Conservation (phyloP, 2,797 vertebrate genomes). For the Aphelocoma californica region DNA sequence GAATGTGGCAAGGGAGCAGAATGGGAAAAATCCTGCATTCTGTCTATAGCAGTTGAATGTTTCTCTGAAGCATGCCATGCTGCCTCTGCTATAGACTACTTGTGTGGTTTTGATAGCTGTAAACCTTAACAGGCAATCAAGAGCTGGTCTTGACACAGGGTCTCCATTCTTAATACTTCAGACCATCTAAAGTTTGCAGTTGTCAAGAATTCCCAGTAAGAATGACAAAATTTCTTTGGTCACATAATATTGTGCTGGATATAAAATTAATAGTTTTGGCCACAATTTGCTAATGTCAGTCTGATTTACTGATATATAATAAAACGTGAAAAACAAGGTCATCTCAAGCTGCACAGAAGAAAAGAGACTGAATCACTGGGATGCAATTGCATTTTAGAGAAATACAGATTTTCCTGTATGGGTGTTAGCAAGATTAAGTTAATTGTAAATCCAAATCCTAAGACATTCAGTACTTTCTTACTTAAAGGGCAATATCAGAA, state of each 20-base stretch:
- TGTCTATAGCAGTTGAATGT: background rate
- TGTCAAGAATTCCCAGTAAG: background rate
- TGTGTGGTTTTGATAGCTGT: background rate
- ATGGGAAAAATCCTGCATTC: background rate
- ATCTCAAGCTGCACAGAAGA: background rate
- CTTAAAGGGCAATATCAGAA: background rate
- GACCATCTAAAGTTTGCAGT: background rate
- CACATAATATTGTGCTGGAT: background rate
- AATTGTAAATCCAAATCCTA: background rate
- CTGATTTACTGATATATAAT: background rate
- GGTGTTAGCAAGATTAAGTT: background rate
- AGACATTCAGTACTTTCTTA: background rate
- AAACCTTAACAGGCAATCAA: background rate
- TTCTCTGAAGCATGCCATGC: background rate
- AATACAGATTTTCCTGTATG: background rate
- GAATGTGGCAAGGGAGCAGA: background rate
- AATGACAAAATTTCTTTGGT: background rate
- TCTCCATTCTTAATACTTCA: background rate
- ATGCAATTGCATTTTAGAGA: background rate
- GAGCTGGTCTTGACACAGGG: background rate
- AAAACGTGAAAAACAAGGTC: background rate
- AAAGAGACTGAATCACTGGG: background rate
- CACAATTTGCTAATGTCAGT: background rate
- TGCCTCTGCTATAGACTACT: background rate
- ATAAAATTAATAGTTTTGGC: background rate